Evolutionary conservation across 2,888 invertebrate species (phyloP).

Genomic region (Merodon equestris): DNA sequence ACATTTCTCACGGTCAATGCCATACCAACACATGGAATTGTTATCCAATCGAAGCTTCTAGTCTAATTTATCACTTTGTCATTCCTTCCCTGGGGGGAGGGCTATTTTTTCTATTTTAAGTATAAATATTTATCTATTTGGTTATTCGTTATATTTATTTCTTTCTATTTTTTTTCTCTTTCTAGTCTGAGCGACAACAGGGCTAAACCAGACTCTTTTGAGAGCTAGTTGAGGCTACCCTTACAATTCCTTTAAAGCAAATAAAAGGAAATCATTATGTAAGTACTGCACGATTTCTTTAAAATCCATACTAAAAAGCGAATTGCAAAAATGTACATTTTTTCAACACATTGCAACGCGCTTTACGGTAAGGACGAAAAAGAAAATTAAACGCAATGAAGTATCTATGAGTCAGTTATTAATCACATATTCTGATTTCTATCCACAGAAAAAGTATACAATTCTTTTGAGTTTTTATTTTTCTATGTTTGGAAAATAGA

Average conservation of each 20-base stretch:
- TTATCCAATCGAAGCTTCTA: no score
- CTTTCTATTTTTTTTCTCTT: constrained; percentile 7
- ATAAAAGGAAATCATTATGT: constrained; percentile 61
- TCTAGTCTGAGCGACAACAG: constrained; percentile 61
- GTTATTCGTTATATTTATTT: constrained; percentile 6
- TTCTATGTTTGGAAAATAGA: constrained; percentile 12
- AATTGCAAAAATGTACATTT: neutral
- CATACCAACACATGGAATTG: no score
- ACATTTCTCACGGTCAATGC: no score
- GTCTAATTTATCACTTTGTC: no score
- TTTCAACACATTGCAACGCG: constrained; percentile 33
- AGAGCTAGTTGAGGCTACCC: constrained; percentile 66
- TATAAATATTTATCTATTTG: no score
- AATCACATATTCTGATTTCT: constrained; percentile 57
- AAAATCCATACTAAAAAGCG: neutral
- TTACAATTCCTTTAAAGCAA: constrained; percentile 62
- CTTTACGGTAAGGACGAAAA: neutral
- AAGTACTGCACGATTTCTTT: constrained; percentile 27
- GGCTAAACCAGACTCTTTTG: constrained; percentile 58
- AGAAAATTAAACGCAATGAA: constrained; percentile 42
- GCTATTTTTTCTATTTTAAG: no score
- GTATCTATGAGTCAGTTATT: constrained; percentile 54
- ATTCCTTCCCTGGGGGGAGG: no score
- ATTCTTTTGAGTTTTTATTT: constrained; percentile 36
- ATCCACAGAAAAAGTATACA: constrained; percentile 47